Evolutionary conservation across 2,113 vertebrate species (phyloP).

Genomic region (Anarhynchus alexandrinus): DNA sequence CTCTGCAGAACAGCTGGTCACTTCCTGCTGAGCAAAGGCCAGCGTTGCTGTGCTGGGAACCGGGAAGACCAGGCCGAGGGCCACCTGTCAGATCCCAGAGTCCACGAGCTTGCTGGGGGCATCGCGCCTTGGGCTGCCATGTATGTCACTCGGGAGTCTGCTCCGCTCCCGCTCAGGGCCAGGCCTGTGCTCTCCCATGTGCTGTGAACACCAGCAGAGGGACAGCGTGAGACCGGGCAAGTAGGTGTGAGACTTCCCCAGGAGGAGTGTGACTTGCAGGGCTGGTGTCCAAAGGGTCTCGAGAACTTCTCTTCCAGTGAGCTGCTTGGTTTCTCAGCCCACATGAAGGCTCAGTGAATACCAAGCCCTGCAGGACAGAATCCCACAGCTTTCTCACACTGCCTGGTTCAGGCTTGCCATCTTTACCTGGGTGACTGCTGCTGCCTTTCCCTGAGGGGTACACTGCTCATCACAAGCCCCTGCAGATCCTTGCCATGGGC

Average conservation of each 20-base stretch:
- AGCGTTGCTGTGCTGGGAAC: not conserved
- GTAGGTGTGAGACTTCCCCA: not conserved
- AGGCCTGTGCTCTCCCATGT: fast-evolving
- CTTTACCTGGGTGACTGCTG: not conserved
- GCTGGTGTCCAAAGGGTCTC: not conserved
- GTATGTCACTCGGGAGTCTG: fast-evolving
- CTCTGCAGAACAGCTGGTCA: slow-evolving; percentile 41
- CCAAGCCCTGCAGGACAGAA: not conserved
- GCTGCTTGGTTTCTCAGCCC: not conserved
- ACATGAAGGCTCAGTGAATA: not conserved
- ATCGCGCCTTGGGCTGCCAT: fast-evolving
- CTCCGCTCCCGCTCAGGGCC: fast-evolving
- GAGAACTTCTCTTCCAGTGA: not conserved
- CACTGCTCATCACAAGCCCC: not conserved
- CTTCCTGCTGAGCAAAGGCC: not conserved
- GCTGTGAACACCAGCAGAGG: fast-evolving
- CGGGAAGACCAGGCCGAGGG: not conserved
- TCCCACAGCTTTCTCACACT: too few relatives aligned
- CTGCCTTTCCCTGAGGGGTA: not conserved
- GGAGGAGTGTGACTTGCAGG: not conserved
- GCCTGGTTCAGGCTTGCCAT: fast-evolving
- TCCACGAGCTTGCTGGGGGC: fast-evolving
- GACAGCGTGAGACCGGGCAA: fast-evolving
- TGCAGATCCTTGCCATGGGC: not conserved
- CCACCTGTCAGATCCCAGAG: not conserved